These are phyloP conservation scores for Anser brachyrhynchus DNA, from an alignment of 2,113 vertebrate species.

Conservation along the genomic window DNA sequence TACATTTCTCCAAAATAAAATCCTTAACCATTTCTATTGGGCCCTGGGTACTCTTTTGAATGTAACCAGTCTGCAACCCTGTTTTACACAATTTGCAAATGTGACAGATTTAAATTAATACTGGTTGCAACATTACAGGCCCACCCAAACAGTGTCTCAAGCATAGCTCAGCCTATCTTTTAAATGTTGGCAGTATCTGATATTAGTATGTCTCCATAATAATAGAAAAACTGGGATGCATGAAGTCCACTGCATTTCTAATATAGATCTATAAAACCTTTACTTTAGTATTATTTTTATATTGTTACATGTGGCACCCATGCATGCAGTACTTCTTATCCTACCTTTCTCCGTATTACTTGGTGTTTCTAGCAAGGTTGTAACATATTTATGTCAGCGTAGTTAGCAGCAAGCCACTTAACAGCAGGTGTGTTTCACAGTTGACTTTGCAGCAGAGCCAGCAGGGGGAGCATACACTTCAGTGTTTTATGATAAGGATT, in stretches of 20 bases:
- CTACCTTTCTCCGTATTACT: background rate
- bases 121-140: background rate
- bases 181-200: background rate
- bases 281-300: background rate
- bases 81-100: background rate
- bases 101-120: background rate
- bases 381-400: background rate
- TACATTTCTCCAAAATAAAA: slow-evolving; percentile 23
- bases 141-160: background rate
- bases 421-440: background rate
- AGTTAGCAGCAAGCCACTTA: background rate
- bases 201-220: background rate
- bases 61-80: background rate
- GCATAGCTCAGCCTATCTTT: background rate
- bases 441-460: slow-evolving; percentile 53
- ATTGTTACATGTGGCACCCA: background rate
- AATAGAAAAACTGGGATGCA: background rate
- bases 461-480: slow-evolving; percentile 72
- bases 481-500: slow-evolving; percentile 3
- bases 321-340: background rate
- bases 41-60: background rate
- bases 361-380: background rate
- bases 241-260: background rate
- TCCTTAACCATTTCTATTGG: background rate
- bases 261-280: background rate